Base-by-base conservation (phyloP, 2,797 vertebrate species). In the Fratercula arctica region DNA sequence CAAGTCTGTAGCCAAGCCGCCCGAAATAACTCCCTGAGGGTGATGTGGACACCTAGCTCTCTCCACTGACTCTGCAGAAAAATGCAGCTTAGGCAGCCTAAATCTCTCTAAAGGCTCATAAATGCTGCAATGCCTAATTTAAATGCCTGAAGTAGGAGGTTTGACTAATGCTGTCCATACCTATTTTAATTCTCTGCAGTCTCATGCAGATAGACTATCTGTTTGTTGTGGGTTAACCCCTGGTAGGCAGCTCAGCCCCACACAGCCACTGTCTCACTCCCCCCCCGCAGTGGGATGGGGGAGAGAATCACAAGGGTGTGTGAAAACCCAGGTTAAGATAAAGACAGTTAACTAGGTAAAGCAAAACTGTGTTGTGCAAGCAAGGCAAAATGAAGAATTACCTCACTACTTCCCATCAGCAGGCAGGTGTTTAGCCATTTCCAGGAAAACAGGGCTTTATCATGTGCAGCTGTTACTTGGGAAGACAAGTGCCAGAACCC, bases 311-410 rank as follows among this genome's bases (percentile, higher is more conserved):
- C 67, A 90, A 78, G 24, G 23, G 54, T 6, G 6, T 45, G 45
- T 75, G 54, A 88, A 92, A 95, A 87, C 6, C 31, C 7, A 2
- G 39, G 41, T 16, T 54, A 50, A 74, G 20, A 45, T 63, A 77
- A 90, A 83, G 66, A 46, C n/a, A 85, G 29, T 59, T 66, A 43
- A 83, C 51, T 7, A 67, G 33, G 14, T 39, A 90, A 83, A 85
- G 26, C 21, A 16, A 83, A 83, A 18, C 11, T 35, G 11, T 20
- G 46, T 0, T 0, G 0, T 1, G 1, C 11, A 70, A 77, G 26
- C 21, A 83, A 80, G 33, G 28, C 31, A 85, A 73, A 89, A 21
- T 7, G 68, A 73, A n/a, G 23, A 53, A 83, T 25, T 4, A 0
- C 25, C 17, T 76, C 29, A 20, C 10, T 15, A 7, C 18, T 61